Evolutionary conservation across 1,140 invertebrate species (phyloP), one percentile per base, ranked within the genome.

Genomic region (Lepeophtheirus salmonis): DNA sequence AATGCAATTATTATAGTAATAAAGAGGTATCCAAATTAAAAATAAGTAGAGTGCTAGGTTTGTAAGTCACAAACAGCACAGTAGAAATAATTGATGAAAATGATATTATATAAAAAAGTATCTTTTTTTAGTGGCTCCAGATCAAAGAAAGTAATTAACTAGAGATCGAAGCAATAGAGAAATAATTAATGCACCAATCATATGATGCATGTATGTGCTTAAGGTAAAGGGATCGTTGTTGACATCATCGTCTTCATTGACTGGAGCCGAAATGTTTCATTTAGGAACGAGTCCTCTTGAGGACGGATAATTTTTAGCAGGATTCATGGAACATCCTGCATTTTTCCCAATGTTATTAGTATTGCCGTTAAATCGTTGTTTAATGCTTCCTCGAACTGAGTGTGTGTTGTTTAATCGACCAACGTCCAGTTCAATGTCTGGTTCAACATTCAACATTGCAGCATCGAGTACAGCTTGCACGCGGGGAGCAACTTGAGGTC

Each of bases 381-480:
- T 64, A 41, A 67, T 55, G 52, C 66, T 66, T 51, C 68, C 68
- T 22, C 63, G 62, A 6, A 60, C 49, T 3, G 52, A 30, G n/a
- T 49, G 22, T 20, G 50, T 59, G 16, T 55, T 62, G 50, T 61
- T 65, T 20, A 57, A 20, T 4, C 48, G 30, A 1, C 24, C 18
- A 20, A 78, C 79, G 66, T 81, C 79, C 10, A 83, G 78, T 64
- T 84, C 81, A 55, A 85, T 79, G 63, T 83, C 81, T 6, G 79
- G 80, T 64, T 83, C 81, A 49, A 79, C 80, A 60, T 77, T 55
- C 64, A 71, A 74, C 60, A 85, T 71, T 12, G 83, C 83, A 65
- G 81, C 79, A 57, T 84, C 81, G 2, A 86, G 71, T 17, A 81
- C 82, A 1, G 83, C 82, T 64, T 83, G 79, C 54, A 86, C 75